Base-by-base conservation (phyloP, 2,888 invertebrate species). In the Carpatolechia fugitivella region DNA sequence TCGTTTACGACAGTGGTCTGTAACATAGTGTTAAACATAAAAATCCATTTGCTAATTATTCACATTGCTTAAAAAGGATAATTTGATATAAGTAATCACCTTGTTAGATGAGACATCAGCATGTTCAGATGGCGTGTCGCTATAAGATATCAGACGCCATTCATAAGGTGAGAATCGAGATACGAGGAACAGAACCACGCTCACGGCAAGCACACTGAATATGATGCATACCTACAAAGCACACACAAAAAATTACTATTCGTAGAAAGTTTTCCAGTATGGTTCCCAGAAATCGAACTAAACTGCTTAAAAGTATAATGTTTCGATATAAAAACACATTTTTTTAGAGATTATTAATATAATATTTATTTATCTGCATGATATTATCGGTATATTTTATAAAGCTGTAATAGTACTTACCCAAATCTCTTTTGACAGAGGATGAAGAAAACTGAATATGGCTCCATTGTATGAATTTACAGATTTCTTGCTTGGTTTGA, bases 401-500 rank as follows among this genome's bases (percentile, higher is more conserved):
- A n/a, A n/a, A n/a, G n/a, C n/a, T n/a, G n/a, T n/a, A n/a, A 24
- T 10, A 20, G 1, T 30, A 79, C 93, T 94, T 85, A 98, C 97
- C 99, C 99, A 99, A 80, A 99, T 98, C 91, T 98, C 98, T 72
- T 95, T 95, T 56, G 98, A 97, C 60, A 99, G 92, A 20, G 99
- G 99, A 83, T 96, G 95, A 83, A 99, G 94, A 88, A 99, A 99
- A 72, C 97, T 98, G 88, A 99, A 99, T 56, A 99, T 97, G 0
- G 97, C 95, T 33, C 24, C 44, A 7, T 96, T 95, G 18, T 16
- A 40, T 69, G 94, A 93, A 78, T 96, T 95, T 68, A 93, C 93
- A 11, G 96, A 95, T 70, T 95, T 95, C 85, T 96, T 97, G 74
- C 96, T 95, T 94, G 98, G 97, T 71, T 98, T 98, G 70, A 98